Evolutionary conservation across 2,797 vertebrate species (phyloP).

Genomic region (Glossophaga mutica): DNA sequence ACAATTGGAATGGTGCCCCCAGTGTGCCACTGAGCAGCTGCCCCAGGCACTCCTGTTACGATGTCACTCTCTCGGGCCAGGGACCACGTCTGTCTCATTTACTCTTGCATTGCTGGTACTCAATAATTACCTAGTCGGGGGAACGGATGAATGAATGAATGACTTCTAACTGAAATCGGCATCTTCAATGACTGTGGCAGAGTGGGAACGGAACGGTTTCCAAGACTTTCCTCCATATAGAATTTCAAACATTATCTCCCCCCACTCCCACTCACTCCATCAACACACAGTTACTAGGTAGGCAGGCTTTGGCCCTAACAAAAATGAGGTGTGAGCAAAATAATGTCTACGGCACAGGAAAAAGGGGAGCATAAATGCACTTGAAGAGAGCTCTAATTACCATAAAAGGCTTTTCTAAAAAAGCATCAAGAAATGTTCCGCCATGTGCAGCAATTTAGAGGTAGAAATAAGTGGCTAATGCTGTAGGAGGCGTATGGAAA

Average conservation of each 20-base stretch:
- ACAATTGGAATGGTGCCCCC: not conserved
- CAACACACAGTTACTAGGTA: conserved; percentile 29
- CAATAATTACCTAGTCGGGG: not conserved
- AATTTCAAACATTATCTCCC: not conserved
- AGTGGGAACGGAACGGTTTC: not conserved
- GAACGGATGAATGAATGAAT: not conserved
- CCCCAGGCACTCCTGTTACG: not conserved
- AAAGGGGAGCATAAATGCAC: conserved; percentile 38
- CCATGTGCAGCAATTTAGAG: conserved; percentile 19
- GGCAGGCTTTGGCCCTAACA: conserved; percentile 54
- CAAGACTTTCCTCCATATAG: not conserved
- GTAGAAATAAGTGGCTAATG: conserved; percentile 33
- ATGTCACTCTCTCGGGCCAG: not conserved
- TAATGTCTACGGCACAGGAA: conserved; percentile 36
- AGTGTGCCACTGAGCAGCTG: not conserved
- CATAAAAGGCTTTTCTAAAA: conserved; percentile 63
- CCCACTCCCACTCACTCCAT: not conserved
- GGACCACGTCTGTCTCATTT: not conserved
- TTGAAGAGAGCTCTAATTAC: conserved; percentile 71
- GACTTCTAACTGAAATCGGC: not conserved
- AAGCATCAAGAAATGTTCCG: conserved; percentile 42
- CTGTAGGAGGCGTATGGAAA: not conserved
- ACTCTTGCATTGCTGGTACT: not conserved
- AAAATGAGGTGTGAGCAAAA: conserved; percentile 59
- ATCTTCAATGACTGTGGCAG: not conserved